phyloP scores from a whole-genome alignment of 2,888 invertebrate species.

The Cerastis rubricosa region DNA sequence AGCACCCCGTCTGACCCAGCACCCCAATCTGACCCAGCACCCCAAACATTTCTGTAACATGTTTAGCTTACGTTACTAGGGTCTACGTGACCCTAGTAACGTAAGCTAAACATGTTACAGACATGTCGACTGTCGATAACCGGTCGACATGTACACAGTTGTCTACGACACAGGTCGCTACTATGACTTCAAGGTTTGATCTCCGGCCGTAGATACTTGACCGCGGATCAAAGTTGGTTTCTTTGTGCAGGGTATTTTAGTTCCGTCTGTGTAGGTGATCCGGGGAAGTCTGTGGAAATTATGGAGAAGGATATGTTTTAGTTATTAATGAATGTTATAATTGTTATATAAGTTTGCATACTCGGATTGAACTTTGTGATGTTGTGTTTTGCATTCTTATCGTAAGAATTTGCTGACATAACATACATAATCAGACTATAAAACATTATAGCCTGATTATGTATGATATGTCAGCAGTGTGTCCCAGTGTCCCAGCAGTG shows the following conservation, averaged over 20 bases:
- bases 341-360: neutral
- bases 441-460: too few relatives aligned
- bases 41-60: too few relatives aligned
- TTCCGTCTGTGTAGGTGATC: conserved; percentile 36
- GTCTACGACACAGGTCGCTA: conserved; percentile 67
- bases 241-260: conserved; percentile 64
- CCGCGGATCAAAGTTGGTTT: conserved; percentile 75
- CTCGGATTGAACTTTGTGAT: neutral
- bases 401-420: neutral
- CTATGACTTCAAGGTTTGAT: conserved; percentile 80
- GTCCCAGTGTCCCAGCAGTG: too few relatives aligned
- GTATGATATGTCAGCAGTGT: too few relatives aligned
- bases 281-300: neutral
- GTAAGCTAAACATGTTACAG: conserved; percentile 45
- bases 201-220: conserved; percentile 77
- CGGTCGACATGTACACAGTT: conserved; percentile 66
- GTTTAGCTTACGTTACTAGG: too few relatives aligned
- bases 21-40: too few relatives aligned
- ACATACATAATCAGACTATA: neutral
- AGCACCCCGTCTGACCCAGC: too few relatives aligned
- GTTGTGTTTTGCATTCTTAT: neutral
- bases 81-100: conserved; percentile 24
- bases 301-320: conserved; percentile 22
- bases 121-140: conserved; percentile 55
- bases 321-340: conserved; percentile 19